Evolutionary conservation across 2,113 vertebrate genomes (phyloP), one percentile per base, ranked within the genome.

Genomic region (Vidua macroura): DNA sequence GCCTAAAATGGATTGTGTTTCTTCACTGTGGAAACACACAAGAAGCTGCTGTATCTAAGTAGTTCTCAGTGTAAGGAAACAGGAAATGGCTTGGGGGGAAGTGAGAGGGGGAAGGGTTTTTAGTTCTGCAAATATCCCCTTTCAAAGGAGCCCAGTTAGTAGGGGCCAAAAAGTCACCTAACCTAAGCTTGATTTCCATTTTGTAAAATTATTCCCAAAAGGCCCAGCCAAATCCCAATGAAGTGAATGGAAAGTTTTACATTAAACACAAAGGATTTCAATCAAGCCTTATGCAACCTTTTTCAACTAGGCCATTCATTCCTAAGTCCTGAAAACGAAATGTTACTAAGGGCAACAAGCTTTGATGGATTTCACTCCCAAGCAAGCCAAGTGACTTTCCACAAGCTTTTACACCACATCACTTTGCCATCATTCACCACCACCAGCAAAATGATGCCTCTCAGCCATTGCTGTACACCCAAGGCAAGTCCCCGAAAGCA

Each of bases 141-240:
- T 95, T 97, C 94, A 96, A 93, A 97, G 93, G 67, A 96, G 48
- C 79, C 92, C 75, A 93, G 92, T 90, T 90, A 95, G 82, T 10
- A 93, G 48, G 52, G 93, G 93, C 95, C 95, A 96, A 96, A 81
- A 91, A 95, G 93, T 94, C 95, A 96, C 92, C 95, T 81, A 96
- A 95, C 85, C 79, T 52, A 96, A 83, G 92, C 91, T 95, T 90
- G 85, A 94, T 96, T 96, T 95, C 85, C 87, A 95, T 93, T 95
- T 96, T 64, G 90, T n/a, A 92, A 77, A 95, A 96, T 92, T 92
- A 95, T 88, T 96, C 94, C 92, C 95, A 31, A 94, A 76, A 94
- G 95, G 72, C 82, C 87, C 53, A 67, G 85, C 64, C 87, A 93
- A 95, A 86, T 22, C 93, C 94, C 82, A 92, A 5, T 67, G 70